These are phyloP conservation scores for Rissa tridactyla DNA, from an alignment of 2,113 vertebrate genomes.

Conservation along the genomic window DNA sequence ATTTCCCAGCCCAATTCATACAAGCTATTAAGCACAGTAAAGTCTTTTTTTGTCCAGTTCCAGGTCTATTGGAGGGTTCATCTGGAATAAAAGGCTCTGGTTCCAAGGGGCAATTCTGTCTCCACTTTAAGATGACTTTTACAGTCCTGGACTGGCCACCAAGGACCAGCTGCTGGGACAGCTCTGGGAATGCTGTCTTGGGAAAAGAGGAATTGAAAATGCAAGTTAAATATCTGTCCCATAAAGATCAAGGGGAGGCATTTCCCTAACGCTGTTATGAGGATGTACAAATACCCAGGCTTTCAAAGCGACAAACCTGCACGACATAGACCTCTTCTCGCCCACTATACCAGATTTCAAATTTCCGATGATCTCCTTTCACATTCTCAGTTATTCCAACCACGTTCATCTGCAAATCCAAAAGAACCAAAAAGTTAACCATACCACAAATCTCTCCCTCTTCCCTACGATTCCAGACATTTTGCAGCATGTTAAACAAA, in stretches of 20 bases:
- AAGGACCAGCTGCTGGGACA: neutral
- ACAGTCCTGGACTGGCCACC: neutral
- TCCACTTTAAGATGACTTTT: neutral
- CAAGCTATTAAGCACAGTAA: neutral
- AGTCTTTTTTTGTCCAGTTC: neutral
- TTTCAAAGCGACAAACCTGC: conserved; percentile 79
- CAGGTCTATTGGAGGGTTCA: neutral
- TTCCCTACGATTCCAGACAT: neutral
- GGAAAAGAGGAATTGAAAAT: neutral
- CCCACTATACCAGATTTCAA: conserved; percentile 97
- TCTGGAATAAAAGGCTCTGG: neutral
- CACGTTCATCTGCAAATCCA: conserved; percentile 86
- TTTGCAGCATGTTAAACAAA: neutral
- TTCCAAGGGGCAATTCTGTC: neutral
- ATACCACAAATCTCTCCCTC: neutral
- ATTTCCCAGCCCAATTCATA: neutral
- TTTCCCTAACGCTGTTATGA: neutral
- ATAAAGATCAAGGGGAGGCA: neutral
- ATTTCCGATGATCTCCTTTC: conserved; percentile 94
- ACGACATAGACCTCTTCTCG: conserved; percentile 94
- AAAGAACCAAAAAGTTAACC: neutral
- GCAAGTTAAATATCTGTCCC: neutral
- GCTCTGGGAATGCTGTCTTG: neutral
- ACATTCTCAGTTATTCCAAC: conserved; percentile 95
- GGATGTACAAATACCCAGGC: neutral